These are phyloP conservation scores for Phocides pigmalion DNA, from an alignment of 1,140 invertebrate genomes.

Conservation along the genomic window DNA sequence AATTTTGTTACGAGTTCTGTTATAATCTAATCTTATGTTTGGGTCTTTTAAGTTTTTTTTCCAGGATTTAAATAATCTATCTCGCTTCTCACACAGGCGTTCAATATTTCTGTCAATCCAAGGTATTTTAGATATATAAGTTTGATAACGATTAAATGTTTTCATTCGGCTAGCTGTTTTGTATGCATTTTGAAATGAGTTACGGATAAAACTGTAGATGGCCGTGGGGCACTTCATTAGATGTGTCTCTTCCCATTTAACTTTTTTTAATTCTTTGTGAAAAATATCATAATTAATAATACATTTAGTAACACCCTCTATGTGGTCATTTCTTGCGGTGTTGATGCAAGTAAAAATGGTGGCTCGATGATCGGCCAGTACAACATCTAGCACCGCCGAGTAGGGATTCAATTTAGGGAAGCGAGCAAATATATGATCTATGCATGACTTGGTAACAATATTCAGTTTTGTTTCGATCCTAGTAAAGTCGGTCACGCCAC, in stretches of 20 bases:
- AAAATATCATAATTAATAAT: too few species aligned
- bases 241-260: background rate
- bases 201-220: background rate
- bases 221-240: background rate
- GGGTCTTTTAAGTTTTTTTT: too few species aligned
- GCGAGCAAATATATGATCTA: constrained; percentile 28
- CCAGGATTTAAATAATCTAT: too few species aligned
- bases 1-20: too few species aligned
- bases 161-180: too few species aligned
- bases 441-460: constrained; percentile 17
- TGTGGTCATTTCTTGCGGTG: too few species aligned
- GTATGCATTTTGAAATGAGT: background rate
- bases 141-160: too few species aligned
- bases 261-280: background rate
- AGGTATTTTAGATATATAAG: too few species aligned
- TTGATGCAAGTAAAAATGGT: too few species aligned
- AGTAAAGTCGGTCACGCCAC: background rate
- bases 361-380: constrained; percentile 17
- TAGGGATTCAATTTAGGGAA: constrained; percentile 18
- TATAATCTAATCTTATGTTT: too few species aligned
- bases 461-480: constrained; percentile 6
- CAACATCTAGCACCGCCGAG: constrained; percentile 19
- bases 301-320: background rate
- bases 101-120: too few species aligned
- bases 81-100: too few species aligned